Base-by-base conservation (phyloP, 2,797 vertebrate genomes). In the Podarcis lilfordi region DNA sequence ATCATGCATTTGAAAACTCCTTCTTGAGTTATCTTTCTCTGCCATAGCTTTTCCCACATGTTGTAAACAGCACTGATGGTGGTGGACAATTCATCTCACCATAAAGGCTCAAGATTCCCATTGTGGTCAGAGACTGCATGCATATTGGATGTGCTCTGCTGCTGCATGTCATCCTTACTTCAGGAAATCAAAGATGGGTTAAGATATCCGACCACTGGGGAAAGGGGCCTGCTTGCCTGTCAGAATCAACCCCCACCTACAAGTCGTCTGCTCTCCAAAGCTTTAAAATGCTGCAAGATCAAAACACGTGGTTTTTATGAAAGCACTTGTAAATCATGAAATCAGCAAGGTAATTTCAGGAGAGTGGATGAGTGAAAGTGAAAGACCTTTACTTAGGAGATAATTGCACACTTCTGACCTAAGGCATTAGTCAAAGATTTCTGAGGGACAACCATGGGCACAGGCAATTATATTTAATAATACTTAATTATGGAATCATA, bases 401-500 rank as follows among this genome's bases (percentile, higher is more conserved):
- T 95, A 95, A 95, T 93, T 95, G 80, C 89, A 92, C 43, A 85
- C 64, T 90, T 93, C 82, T 91, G 89, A 95, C 94, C 92, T 83
- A 64, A 91, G 89, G 89, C 86, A 89, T 91, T 66, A 92, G 90
- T 89, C 86, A 91, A 89, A 86, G 92, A 82, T 80, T 86, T 43
- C 6, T 1, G 3, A 79, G 89, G 92, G 89, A 90, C 91, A 82
- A 71, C 0, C 37, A 82, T 81, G 85, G 86, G 55, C 85, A 92
- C 8, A 61, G 91, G 82, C 79, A 92, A 93, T 95, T 93, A 93
- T 88, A 93, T 93, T 94, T 94, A 95, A 95, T 95, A 92, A 92
- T 93, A 90, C 71, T 93, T 95, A 91, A 95, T 95, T 95, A 94
- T 89, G 92, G 87, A 93, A 90, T 93, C 89, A 94, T 95, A 95